Conservation (phyloP, 1,140 invertebrate species). For the Streblospio benedicti region DNA sequence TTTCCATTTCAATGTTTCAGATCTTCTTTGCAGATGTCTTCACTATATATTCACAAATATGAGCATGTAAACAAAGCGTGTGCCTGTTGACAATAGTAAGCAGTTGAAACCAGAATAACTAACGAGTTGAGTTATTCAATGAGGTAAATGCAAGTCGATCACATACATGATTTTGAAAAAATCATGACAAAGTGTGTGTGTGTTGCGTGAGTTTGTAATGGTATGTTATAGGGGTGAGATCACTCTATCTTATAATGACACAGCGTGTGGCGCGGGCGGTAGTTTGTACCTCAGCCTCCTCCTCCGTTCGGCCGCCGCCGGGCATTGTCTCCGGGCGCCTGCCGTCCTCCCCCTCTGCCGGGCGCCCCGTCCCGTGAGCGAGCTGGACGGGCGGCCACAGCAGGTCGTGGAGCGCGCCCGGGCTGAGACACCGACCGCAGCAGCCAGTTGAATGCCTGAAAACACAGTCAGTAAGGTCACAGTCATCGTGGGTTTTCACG, state of each 20-base stretch:
- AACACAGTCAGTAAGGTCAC: no score
- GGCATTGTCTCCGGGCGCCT: no score
- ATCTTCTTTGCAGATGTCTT: no score
- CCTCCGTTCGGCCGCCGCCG: conserved; percentile 24
- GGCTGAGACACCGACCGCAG: conserved; percentile 82
- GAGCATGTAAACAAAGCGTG: no score
- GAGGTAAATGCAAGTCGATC: no score
- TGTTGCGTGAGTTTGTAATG: background rate
- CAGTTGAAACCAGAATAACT: no score
- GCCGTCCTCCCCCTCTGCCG: conserved; percentile 40
- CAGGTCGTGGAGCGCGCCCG: conserved; percentile 79
- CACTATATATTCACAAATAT: no score
- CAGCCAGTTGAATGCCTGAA: conserved; percentile 86
- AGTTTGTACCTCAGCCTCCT: conserved; percentile 30
- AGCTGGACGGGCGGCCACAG: conserved; percentile 69
- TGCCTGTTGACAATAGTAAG: no score
- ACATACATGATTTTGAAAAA: no score
- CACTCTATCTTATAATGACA: background rate
- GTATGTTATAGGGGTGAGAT: background rate
- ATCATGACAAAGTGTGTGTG: background rate
- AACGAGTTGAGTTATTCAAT: no score
- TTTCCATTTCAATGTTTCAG: no score
- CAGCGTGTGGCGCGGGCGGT: conserved; percentile 17
- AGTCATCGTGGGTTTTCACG: no score
- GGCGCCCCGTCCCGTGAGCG: conserved; percentile 35